phyloP scores from a whole-genome alignment of 2,113 vertebrate genomes.

The Carassius gibelio region DNA sequence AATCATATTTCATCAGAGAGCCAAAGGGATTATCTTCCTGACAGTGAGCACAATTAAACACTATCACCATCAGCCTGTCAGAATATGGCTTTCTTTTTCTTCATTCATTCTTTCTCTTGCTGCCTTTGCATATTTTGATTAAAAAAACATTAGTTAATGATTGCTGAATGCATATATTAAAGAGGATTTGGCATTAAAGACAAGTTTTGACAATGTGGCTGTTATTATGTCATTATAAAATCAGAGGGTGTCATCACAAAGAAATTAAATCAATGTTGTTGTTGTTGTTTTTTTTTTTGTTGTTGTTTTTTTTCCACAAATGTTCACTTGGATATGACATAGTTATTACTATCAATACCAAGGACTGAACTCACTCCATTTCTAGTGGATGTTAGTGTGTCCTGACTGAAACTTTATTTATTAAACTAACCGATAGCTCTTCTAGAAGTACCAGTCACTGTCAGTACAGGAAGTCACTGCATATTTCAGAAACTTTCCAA shows the following conservation, averaged over 20 bases:
- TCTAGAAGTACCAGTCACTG: background rate
- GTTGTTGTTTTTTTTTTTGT: no score
- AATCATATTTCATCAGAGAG: conserved; percentile 65
- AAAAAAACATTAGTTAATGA: background rate
- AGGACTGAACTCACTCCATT: background rate
- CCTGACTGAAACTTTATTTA: background rate
- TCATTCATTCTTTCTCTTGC: background rate
- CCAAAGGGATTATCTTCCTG: conserved; percentile 61
- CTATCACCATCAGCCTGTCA: conserved; percentile 58
- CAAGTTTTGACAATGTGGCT: background rate
- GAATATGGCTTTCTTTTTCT: conserved; percentile 2
- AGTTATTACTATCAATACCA: background rate
- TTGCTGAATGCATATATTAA: background rate
- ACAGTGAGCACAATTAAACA: conserved; percentile 64
- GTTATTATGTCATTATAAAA: background rate
- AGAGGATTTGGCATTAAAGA: background rate
- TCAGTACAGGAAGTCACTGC: background rate
- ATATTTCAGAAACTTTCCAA: background rate
- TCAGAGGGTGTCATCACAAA: conserved; percentile 5
- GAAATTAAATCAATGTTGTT: background rate
- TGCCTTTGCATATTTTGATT: conserved; percentile 10
- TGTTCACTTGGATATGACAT: background rate
- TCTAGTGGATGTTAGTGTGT: background rate
- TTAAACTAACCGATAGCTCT: background rate
- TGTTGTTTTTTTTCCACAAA: background rate